Base-by-base conservation (phyloP, 2,888 invertebrate genomes). In the Spialia ferax region DNA sequence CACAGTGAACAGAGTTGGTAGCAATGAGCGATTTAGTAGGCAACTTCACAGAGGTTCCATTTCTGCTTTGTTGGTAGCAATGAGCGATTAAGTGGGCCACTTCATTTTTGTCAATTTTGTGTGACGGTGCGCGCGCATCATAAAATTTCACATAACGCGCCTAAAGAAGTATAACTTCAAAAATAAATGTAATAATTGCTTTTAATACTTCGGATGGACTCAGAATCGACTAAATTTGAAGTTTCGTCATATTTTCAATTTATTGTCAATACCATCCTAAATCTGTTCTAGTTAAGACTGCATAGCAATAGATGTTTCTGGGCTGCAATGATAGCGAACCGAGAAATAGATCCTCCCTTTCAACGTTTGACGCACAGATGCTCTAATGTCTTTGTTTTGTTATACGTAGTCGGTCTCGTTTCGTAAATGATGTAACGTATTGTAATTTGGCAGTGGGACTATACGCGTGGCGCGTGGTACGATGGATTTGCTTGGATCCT, bases 391-490 rank as follows among this genome's bases (percentile, higher is more conserved):
- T 54, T 26, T 54, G 26, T 26, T 54, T 54, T 54, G 8, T 23
- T 26, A 54, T 54, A 54, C 52, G 52, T 15, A 20, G 48, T 22
- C 6, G 7, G 48, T 50, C 26, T 26, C n/a, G 26, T 54, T 54
- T 54, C 1, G 52, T n/a, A 54, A 54, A 54, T 54, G 52, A 54
- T 54, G 52, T 54, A 54, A 54, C 13, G 20, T 22, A 22, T 13
- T 13, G 11, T 23, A n/a, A 26, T 54, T 54, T 54, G 52, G 52
- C 52, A 54, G 26, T 15, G n/a, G 26, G n/a, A 3, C 15, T 26
- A 6, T 22, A 13, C 50, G 50, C 50, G 50, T 50, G 50, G 50
- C 50, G 23, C 1, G 23, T 50, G 22, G 50, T 22, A 50, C 50
- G 52, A 26, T 54, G 8, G 7, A 11, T 10, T 22, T 13, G 48